Conservation (phyloP, 1,140 invertebrate genomes). For the Ectropis grisescens region DNA sequence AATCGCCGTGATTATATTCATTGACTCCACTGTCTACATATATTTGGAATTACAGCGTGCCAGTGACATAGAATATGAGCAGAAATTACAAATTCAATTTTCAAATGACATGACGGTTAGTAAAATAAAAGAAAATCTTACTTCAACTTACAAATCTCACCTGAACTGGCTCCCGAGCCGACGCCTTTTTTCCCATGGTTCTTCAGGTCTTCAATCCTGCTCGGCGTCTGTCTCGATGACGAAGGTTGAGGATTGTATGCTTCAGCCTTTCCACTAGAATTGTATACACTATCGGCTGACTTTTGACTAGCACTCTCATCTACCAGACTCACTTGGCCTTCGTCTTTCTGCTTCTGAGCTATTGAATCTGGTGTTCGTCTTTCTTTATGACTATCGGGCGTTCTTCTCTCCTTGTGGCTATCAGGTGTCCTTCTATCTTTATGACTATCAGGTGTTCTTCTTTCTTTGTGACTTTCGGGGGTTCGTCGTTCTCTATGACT, state of each 20-base stretch:
- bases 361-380: too few relatives aligned
- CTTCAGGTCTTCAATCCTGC: conserved; percentile 60
- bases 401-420: conserved; percentile 30
- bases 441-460: conserved; percentile 45
- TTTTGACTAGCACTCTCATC: conserved; percentile 60
- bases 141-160: too few relatives aligned
- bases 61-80: too few relatives aligned
- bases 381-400: too few relatives aligned
- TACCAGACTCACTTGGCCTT: conserved; percentile 26
- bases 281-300: conserved; percentile 56
- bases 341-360: conserved; percentile 40
- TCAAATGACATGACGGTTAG: too few relatives aligned
- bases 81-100: too few relatives aligned
- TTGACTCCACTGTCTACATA: too few relatives aligned
- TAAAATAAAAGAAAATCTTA: too few relatives aligned
- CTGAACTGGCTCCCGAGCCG: conserved; percentile 60
- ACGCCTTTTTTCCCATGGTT: conserved; percentile 49
- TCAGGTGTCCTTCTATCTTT: conserved; percentile 41
- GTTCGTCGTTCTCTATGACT: conserved; percentile 14
- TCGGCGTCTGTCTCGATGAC: conserved; percentile 56
- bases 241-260: conserved; percentile 44
- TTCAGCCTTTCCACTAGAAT: conserved; percentile 50
- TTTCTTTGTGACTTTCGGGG: conserved; percentile 27
- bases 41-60: too few relatives aligned
- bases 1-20: too few relatives aligned